Evolutionary conservation across 1,140 invertebrate species (phyloP), one percentile per base, ranked within the genome.

Genomic region (Drosophila teissieri): DNA sequence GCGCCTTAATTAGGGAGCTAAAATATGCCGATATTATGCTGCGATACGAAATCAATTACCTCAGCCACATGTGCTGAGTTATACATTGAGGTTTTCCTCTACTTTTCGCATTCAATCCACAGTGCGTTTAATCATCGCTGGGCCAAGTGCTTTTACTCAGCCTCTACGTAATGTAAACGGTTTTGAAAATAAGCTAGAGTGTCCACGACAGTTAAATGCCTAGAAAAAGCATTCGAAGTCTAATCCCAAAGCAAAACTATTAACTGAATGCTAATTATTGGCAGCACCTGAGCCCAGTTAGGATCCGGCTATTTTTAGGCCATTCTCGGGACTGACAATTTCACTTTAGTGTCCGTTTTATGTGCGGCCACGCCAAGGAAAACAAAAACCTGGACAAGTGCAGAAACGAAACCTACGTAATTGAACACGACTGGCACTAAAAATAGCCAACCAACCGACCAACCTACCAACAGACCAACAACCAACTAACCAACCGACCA

Each of bases 201-300:
- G 22, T 27, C 24, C n/a, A 31, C n/a, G 44, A 77, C 79, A 73
- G 63, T 73, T 70, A 60, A 75, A 44, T 67, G 80, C 57, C 75
- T 48, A 14, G 46, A 27, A 46, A 27, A 15, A 27, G 7, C 68
- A 63, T 68, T 57, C 53, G 53, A 54, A 73, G 58, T 49, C 60
- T 27, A 54, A 61, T 52, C 64, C 63, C 51, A 60, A 72, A 65
- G 52, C 65, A 51, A 62, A 75, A 78, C 80, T 80, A 80, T 89
- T 77, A 89, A 84, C 79, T 83, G 69, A 89, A 89, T 89, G 73
- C 78, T 89, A 89, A 89, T 89, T 80, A 89, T 78, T 84, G 84
- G 49, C 77, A 78, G 62, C 45, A 65, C 56, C 74, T 49, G 51
- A 61, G 17, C 36, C 22, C 17, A 46, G 45, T 37, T 36, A 49